These are phyloP conservation scores for Archegozetes longisetosus DNA, from an alignment of 1,140 invertebrate species.

Conservation along the genomic window DNA sequence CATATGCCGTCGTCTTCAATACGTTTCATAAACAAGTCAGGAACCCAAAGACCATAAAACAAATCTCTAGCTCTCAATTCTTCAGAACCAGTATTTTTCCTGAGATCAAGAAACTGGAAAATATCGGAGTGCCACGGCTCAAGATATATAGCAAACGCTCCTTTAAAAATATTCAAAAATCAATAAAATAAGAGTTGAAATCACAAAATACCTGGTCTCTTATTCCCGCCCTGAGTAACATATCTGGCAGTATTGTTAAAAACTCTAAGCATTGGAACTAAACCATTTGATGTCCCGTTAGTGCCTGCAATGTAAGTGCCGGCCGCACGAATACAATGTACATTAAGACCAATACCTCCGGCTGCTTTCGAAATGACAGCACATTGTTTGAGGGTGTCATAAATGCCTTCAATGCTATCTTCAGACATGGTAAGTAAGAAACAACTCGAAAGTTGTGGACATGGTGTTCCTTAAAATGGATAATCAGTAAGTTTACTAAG, in stretches of 20 bases:
- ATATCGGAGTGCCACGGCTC: conserved; percentile 99
- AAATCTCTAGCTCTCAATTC: conserved; percentile 81
- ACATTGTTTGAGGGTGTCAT: conserved; percentile 81
- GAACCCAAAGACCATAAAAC: conserved; percentile 97
- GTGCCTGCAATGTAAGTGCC: conserved; percentile 86
- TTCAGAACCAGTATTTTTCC: conserved; percentile 88
- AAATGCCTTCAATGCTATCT: conserved; percentile 98
- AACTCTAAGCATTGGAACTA: conserved; percentile 93
- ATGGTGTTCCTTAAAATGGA: conserved; percentile 46
- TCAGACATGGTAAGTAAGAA: conserved; percentile 87
- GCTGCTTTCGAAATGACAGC: conserved; percentile 92
- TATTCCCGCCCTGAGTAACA: conserved; percentile 96
- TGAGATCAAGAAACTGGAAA: conserved; percentile 84
- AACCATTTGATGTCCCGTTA: conserved; percentile 84
- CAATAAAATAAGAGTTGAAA: too few species aligned
- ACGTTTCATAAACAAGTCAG: conserved; percentile 95
- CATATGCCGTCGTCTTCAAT: conserved; percentile 73
- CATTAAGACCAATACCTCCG: conserved; percentile 90
- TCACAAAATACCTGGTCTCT: conserved; percentile 43
- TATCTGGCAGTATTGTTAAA: conserved; percentile 93
- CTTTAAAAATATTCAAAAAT: too few species aligned
- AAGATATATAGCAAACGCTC: conserved; percentile 96
- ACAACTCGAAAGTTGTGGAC: conserved; percentile 85
- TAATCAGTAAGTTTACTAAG: too few species aligned
- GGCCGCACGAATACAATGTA: conserved; percentile 85